Base-by-base conservation (phyloP, 2,797 vertebrate species). In the Scleropages formosus region DNA sequence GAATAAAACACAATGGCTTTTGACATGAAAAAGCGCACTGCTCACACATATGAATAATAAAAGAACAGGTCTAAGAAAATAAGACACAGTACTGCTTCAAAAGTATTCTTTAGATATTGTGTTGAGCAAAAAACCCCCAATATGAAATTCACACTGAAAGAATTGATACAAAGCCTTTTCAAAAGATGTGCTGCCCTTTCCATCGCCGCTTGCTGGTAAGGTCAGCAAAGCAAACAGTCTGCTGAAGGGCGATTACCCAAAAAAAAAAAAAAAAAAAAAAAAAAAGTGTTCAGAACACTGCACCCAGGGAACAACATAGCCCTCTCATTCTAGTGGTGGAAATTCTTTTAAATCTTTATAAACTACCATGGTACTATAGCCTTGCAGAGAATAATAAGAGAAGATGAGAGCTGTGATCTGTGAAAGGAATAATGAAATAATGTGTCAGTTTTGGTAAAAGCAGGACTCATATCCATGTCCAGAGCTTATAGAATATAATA, bases 401-500 rank as follows among this genome's bases (percentile, higher is more conserved):
- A 47, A 26, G 26, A 49, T 6, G n/a, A 56, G 53, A 1, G 51
- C 47, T 68, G 11, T 68, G 66, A 56, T 8, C 44, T 22, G 68
- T 15, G 20, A 24, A 66, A 47, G 51, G 18, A 68, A 68, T 68
- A 68, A 68, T 49, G 68, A 51, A 68, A 68, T 66, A 68, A 68
- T 20, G 31, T 27, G 16, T 13, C 24, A 22, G 56, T 20, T 16
- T 20, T 22, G 49, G 68, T 6, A 1, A 51, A 56, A 12, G 3
- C 31, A 15, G 71, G 68, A 53, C 68, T 71, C 20, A 53, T 16
- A 18, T 13, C 24, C 11, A 49, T 46, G 46, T 44, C 66, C 46
- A 67, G 6, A 18, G 8, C 22, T 18, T 6, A 18, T 8, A n/a
- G 11, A 46, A n/a, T 6, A 39, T 6, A 31, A 39, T 31, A n/a